A percentile compares a stretch with the other conserved stretches of the same genome.
phyloP scores from a whole-genome alignment of 2,113 vertebrate species.

The Oryzias melastigma region DNA sequence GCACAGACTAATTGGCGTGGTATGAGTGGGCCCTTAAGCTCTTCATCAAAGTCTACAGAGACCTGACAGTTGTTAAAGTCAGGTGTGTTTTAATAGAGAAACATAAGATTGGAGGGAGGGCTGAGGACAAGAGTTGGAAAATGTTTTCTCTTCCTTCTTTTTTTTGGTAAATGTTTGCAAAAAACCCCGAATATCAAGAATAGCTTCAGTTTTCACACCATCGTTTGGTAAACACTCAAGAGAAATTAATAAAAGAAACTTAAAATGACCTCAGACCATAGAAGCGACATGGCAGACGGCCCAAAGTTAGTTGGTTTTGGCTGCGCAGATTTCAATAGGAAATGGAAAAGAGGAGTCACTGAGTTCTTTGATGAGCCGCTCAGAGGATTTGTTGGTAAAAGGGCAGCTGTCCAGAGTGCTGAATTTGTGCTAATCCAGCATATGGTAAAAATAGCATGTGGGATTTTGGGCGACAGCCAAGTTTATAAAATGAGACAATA shows the following conservation, averaged over 20 bases:
- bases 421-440: conserved; percentile 77
- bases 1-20: too few species aligned
- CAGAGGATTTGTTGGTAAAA: conserved; percentile 75
- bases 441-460: conserved; percentile 71
- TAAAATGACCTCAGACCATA: neutral
- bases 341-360: conserved; percentile 58
- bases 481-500: conserved; percentile 50
- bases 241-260: neutral
- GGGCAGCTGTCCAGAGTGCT: conserved; percentile 78
- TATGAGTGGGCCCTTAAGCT: too few species aligned
- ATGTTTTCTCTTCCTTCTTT: neutral
- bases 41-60: too few species aligned
- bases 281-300: conserved; percentile 6
- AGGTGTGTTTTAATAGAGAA: too few species aligned
- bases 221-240: neutral
- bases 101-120: too few species aligned
- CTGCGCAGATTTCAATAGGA: conserved; percentile 38
- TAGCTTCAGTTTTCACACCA: neutral
- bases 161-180: neutral
- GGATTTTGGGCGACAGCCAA: conserved; percentile 63
- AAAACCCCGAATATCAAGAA: neutral
- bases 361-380: conserved; percentile 70
- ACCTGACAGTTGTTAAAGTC: too few species aligned
- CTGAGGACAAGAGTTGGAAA: too few species aligned
- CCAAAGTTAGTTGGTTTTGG: conserved; percentile 38